Evolutionary conservation across 2,113 vertebrate species (phyloP).

Genomic region (Ceuthmochares aereus): DNA sequence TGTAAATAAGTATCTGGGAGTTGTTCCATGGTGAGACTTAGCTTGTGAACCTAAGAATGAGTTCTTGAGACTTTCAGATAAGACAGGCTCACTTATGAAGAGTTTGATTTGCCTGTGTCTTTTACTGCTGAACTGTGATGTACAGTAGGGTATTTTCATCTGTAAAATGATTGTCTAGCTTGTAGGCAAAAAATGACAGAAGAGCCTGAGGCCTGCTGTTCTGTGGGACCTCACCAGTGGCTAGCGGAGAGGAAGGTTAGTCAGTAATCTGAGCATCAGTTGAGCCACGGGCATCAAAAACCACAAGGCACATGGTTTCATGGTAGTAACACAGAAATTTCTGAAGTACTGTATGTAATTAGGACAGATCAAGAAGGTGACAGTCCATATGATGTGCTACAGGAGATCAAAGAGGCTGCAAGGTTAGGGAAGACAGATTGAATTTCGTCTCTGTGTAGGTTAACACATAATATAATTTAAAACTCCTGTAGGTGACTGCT

Average conservation of each 20-base stretch:
- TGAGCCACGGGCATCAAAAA: background rate
- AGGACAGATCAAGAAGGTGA: slow-evolving; percentile 19
- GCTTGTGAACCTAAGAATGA: background rate
- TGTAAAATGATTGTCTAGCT: background rate
- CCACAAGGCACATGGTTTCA: background rate
- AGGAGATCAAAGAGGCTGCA: slow-evolving; percentile 30
- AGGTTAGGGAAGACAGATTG: slow-evolving; percentile 6
- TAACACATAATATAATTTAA: slow-evolving; percentile 31
- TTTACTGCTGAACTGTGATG: background rate
- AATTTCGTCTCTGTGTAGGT: slow-evolving; percentile 4
- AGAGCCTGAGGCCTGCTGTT: background rate
- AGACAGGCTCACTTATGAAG: background rate
- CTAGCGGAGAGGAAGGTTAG: background rate
- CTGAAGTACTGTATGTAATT: slow-evolving; percentile 10
- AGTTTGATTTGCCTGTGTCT: background rate
- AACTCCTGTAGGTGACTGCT: slow-evolving; percentile 1
- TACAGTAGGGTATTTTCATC: background rate
- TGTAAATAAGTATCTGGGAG: background rate
- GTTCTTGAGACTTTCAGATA: background rate
- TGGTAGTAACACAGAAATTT: background rate
- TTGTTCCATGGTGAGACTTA: background rate
- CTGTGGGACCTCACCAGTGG: background rate
- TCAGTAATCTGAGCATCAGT: background rate
- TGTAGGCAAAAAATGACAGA: background rate
- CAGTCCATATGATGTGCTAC: background rate